phyloP scores from a whole-genome alignment of 1,140 invertebrate genomes.

The Drosophila trapezifrons region DNA sequence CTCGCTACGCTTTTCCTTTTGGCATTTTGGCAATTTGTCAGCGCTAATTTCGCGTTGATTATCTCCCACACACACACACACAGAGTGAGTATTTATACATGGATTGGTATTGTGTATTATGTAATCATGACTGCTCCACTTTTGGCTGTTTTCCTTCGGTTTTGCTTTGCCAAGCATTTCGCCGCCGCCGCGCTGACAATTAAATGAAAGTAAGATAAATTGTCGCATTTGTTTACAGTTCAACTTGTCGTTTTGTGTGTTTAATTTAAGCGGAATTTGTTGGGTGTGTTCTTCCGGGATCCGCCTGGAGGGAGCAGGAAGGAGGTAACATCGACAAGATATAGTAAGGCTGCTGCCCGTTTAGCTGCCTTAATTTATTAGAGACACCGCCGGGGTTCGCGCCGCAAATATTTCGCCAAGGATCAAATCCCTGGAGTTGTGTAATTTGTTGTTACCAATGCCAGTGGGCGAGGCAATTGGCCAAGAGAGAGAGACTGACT shows the following conservation, averaged over 20 bases:
- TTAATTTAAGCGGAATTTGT: slow-evolving; percentile 65
- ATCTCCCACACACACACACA: slow-evolving; percentile 44
- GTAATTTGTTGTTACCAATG: slow-evolving; percentile 62
- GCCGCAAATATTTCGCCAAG: slow-evolving; percentile 71
- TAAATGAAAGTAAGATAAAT: slow-evolving; percentile 83
- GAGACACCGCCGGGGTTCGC: slow-evolving; percentile 30
- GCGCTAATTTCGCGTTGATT: slow-evolving; percentile 76
- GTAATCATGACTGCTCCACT: slow-evolving; percentile 51
- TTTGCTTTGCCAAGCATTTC: slow-evolving; percentile 75
- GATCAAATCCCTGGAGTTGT: slow-evolving; percentile 67
- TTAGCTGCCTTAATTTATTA: slow-evolving; percentile 73
- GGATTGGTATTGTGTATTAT: slow-evolving; percentile 35
- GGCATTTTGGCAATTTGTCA: slow-evolving; percentile 71
- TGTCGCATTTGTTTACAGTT: slow-evolving; percentile 81
- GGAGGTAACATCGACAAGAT: slow-evolving; percentile 38
- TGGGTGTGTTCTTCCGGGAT: slow-evolving; percentile 19
- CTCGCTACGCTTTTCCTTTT: slow-evolving; percentile 40
- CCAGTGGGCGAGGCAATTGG: slow-evolving; percentile 30
- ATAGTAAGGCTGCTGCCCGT: slow-evolving; percentile 43
- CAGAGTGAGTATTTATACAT: slow-evolving; percentile 5
- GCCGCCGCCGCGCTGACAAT: slow-evolving; percentile 63
- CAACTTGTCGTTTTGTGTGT: slow-evolving; percentile 66
- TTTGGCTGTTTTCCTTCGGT: slow-evolving; percentile 43
- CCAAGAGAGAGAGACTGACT: neutral
- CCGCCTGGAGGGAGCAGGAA: neutral